Evolutionary conservation across 2,797 vertebrate genomes (phyloP), one percentile per base, ranked within the genome.

Genomic region (Gambelia wislizenii): DNA sequence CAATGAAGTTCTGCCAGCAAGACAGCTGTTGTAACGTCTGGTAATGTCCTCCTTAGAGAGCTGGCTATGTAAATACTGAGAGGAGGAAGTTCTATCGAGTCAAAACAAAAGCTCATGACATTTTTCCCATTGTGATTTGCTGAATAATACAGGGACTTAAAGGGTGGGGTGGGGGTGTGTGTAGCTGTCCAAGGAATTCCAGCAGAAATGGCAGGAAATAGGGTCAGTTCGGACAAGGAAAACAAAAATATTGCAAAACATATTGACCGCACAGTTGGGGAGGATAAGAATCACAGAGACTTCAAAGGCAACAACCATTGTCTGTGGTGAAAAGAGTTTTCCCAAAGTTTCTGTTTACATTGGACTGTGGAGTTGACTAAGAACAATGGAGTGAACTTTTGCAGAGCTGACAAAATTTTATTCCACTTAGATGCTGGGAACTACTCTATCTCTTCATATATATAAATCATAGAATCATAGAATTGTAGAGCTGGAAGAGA

Each of bases 71-170:
- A 95, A 93, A 94, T 84, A 88, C 93, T 91, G 61, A 59, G 9
- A 79, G 72, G 72, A 52, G 81, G 86, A 84, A 72, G 52, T 3
- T 1, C 3, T 42, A 64, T 39, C 7, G 54, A 89, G 90, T 92
- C 91, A 93, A 93, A 95, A 96, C 89, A 94, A 94, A 94, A 75
- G 92, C 86, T 69, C 0, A 0, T 88, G 90, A 82, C 89, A 96
- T 95, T 95, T 93, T 96, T 95, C 95, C 93, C 89, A 94, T 96
- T 96, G 94, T 96, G 12, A 94, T 89, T 91, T 85, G 85, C 42
- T 90, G 76, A 94, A 91, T 85, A 94, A 91, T 85, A 20, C 93
- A 92, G 89, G 22, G 85, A 77, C 52, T 85, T 86, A 89, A 90
- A 49, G 49, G 49, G 9, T 49, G 49, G 12, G 49, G 49, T 8